These are phyloP conservation scores for Bagarius yarrelli DNA, from an alignment of 2,113 vertebrate genomes.

Conservation along the genomic window DNA sequence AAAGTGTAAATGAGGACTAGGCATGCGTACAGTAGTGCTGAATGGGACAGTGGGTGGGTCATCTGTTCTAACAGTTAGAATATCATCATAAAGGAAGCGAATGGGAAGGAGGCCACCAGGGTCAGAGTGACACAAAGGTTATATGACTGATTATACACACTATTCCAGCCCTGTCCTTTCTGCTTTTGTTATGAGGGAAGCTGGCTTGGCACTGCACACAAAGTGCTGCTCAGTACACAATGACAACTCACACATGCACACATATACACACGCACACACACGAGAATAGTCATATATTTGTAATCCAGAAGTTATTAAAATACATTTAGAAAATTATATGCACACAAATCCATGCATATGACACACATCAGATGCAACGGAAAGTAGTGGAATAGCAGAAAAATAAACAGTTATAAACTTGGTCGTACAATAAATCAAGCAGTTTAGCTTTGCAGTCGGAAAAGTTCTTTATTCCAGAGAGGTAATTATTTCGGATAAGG, in stretches of 20 bases:
- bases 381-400: no score
- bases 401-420: no score
- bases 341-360: not conserved
- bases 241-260: slow-evolving; percentile 40
- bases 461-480: no score
- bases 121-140: slow-evolving; percentile 58
- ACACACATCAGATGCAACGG: not conserved
- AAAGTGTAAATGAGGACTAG: slow-evolving; percentile 17
- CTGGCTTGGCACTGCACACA: slow-evolving; percentile 59
- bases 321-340: not conserved
- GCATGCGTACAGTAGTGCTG: slow-evolving; percentile 40
- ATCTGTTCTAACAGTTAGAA: slow-evolving; percentile 57
- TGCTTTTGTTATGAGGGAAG: slow-evolving; percentile 64
- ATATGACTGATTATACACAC: slow-evolving; percentile 67
- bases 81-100: slow-evolving; percentile 52
- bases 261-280: slow-evolving; percentile 20
- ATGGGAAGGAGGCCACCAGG: slow-evolving; percentile 37
- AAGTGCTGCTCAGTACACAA: slow-evolving; percentile 50
- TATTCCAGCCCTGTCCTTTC: slow-evolving; percentile 58
- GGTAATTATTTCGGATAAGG: no score
- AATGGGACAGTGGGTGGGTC: slow-evolving; percentile 41
- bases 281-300: not conserved
- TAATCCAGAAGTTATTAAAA: not conserved
- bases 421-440: no score
- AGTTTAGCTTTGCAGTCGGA: no score